Conservation (phyloP, 2,888 invertebrate species). For the Hanleya hanleyi region DNA sequence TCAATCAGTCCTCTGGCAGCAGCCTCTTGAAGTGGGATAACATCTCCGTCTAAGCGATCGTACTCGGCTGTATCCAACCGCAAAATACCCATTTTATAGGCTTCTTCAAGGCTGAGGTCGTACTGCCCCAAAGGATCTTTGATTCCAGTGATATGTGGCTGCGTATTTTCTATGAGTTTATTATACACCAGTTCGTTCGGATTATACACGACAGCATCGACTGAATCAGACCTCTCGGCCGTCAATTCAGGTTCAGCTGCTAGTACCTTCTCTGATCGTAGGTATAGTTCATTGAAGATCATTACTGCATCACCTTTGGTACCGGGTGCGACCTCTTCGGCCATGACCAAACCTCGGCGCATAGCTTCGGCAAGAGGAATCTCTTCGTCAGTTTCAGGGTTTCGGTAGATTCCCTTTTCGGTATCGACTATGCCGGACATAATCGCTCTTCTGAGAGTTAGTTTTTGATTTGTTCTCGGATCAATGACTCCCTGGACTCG, state of each 20-base stretch:
- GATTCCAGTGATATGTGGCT: conserved; percentile 50
- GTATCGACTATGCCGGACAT: conserved; percentile 61
- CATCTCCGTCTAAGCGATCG: conserved; percentile 51
- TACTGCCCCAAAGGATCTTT: conserved; percentile 56
- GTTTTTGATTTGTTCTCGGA: conserved; percentile 56
- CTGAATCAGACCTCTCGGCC: conserved; percentile 43
- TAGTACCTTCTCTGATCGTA: conserved; percentile 56
- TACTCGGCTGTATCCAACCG: conserved; percentile 57
- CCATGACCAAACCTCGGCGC: conserved; percentile 55
- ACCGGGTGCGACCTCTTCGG: conserved; percentile 4
- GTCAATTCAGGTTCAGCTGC: conserved; percentile 45
- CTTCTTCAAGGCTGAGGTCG: conserved; percentile 62
- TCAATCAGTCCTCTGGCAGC: conserved; percentile 58
- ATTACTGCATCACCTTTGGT: conserved; percentile 35
- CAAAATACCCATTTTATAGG: conserved; percentile 60
- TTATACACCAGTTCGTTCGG: conserved; percentile 53
- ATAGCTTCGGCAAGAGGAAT: conserved; percentile 62
- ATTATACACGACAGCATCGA: conserved; percentile 42
- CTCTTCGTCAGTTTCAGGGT: conserved; percentile 61
- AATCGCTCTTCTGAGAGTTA: conserved; percentile 58
- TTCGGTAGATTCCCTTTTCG: conserved; percentile 58
- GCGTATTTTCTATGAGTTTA: conserved; percentile 52
- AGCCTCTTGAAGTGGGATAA: conserved; percentile 59
- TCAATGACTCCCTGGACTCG: conserved; percentile 53
- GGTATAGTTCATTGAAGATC: conserved; percentile 60